Evolutionary conservation across 2,113 vertebrate genomes (phyloP).

Genomic region (Gobius niger): DNA sequence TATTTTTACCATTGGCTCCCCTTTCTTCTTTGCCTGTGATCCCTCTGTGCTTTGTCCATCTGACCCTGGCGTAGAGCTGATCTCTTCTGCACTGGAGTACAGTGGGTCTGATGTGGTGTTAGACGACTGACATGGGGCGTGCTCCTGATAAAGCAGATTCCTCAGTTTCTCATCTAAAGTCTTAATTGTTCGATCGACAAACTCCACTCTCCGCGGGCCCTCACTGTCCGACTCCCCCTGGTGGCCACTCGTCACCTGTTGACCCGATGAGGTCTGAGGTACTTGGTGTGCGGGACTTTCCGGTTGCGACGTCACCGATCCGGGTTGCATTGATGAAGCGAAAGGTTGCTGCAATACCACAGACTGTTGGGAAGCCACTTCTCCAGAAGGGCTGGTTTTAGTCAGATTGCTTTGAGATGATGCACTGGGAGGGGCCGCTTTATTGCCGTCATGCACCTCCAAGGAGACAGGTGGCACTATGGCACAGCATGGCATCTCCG

Average conservation of each 20-base stretch:
- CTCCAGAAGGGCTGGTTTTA: conserved; percentile 47
- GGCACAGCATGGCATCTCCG: conserved; percentile 75
- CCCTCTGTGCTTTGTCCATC: conserved; percentile 58
- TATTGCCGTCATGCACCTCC: conserved; percentile 53
- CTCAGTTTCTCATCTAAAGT: conserved; percentile 94
- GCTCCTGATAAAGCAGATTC: conserved; percentile 94
- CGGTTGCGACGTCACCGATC: conserved; percentile 66
- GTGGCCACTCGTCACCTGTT: conserved; percentile 46
- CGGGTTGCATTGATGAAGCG: conserved; percentile 52
- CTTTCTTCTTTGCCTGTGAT: conserved; percentile 52
- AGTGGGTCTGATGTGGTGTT: conserved; percentile 77
- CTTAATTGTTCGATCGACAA: conserved; percentile 93
- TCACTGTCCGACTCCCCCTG: conserved; percentile 88
- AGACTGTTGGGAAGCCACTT: conserved; percentile 60
- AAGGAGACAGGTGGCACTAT: conserved; percentile 67
- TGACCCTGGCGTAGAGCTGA: conserved; percentile 50
- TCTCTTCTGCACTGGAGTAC: conserved; percentile 74
- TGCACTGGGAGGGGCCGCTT: conserved; percentile 29
- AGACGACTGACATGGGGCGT: conserved; percentile 79
- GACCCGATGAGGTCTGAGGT: conserved; percentile 37
- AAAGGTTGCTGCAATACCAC: conserved; percentile 79
- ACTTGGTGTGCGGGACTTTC: conserved; percentile 71
- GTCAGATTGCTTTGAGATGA: conserved; percentile 34
- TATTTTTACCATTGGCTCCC: conserved; percentile 65
- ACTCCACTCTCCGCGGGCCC: conserved; percentile 84